Conservation (phyloP, 2,113 vertebrate species). For the Glareola pratincola region DNA sequence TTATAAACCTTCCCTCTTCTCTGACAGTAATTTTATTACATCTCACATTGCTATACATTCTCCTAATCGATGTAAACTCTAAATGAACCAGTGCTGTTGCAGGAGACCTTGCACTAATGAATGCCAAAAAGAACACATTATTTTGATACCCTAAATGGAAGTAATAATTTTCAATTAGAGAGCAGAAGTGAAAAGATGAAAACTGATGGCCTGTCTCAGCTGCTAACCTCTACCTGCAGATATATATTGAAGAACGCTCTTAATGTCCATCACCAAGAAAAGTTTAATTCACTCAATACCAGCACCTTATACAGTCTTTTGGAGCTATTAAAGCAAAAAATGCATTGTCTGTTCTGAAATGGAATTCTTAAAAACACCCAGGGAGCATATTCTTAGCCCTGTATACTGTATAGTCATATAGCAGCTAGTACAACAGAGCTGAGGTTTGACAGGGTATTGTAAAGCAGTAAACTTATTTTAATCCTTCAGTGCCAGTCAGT, state of each 20-base stretch:
- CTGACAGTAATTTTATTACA: not conserved
- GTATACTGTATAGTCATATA: not conserved
- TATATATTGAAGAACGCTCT: not conserved
- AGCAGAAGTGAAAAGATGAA: constrained; percentile 19
- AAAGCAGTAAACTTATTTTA: not conserved
- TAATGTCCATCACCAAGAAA: not conserved
- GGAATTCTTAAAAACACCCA: not conserved
- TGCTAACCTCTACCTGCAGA: constrained; percentile 21
- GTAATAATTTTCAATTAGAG: constrained; percentile 33
- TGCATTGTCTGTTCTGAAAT: not conserved
- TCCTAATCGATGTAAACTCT: not conserved
- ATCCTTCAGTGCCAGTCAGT: not conserved
- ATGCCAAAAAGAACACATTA: not conserved
- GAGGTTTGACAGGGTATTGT: not conserved
- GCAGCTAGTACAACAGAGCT: not conserved
- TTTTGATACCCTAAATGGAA: constrained; percentile 45
- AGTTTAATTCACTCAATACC: not conserved
- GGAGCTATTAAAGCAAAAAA: not conserved
- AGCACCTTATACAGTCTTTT: not conserved
- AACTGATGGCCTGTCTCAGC: not conserved
- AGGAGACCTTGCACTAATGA: not conserved
- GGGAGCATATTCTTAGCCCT: not conserved
- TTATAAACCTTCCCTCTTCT: not conserved
- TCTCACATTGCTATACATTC: not conserved
- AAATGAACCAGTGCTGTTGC: not conserved